Evolutionary conservation across 2,797 vertebrate species (phyloP), one percentile per base, ranked within the genome.

Genomic region (Hypotaenidia philippensis): DNA sequence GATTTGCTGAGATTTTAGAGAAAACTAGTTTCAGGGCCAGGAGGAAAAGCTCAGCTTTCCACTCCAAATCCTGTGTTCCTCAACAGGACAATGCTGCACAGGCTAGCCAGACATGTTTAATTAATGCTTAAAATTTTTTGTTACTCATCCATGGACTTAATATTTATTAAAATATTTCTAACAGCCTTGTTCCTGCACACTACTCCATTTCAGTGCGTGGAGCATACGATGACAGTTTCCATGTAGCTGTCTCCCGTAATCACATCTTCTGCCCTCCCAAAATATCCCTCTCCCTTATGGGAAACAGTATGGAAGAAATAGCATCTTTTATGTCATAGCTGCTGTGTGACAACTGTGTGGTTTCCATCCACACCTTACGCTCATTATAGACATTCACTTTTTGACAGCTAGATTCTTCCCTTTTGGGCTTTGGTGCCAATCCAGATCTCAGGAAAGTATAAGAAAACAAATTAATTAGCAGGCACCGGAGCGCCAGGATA

Each of bases 381-480:
- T 96, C 86, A 96, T 94, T 95, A 97, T 69, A 95, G 89, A 88
- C 79, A 81, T 89, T 91, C 83, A 75, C 74, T 96, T 97, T 95
- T 81, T 97, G 97, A 97, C 95, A 97, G 93, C 89, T 95, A 84
- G 86, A 91, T 93, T 90, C 83, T 96, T 92, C 83, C 95, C 93
- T 90, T 91, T 81, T 87, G 92, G 91, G 74, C 81, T 96, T 97
- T 76, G 63, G 87, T 97, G 94, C 75, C 94, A 96, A 92, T 96
- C 93, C 93, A 96, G 83, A 96, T 94, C 94, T 93, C 96, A 93
- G 81, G 64, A 90, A 95, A 95, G 80, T 61, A 72, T 87, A 92
- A 95, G 96, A 85, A 96, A 95, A 91, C 92, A 95, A 92, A 93
- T 80, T 91, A 97, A 98, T 97, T 97, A 97, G 78, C 61, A 87